These are phyloP conservation scores for Rhombomys opimus DNA, from an alignment of 2,113 vertebrate genomes.

Conservation along the genomic window DNA sequence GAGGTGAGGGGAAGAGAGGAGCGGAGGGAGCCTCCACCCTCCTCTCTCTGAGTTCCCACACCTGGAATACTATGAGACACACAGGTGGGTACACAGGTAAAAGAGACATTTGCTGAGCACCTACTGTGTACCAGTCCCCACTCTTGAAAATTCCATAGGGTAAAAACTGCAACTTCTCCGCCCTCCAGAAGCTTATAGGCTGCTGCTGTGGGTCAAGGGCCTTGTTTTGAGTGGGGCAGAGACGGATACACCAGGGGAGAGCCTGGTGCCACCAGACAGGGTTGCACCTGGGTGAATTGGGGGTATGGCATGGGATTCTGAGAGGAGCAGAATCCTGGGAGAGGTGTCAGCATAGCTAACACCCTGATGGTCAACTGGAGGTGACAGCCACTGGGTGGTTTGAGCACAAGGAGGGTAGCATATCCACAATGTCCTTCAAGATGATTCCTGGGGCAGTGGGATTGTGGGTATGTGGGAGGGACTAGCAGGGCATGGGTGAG, in stretches of 20 bases:
- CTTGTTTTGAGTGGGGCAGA: background rate
- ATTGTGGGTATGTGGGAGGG: background rate
- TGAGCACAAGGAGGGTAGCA: background rate
- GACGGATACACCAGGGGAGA: background rate
- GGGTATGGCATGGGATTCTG: background rate
- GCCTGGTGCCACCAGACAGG: background rate
- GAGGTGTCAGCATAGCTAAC: background rate
- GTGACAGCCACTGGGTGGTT: background rate
- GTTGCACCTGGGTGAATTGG: background rate
- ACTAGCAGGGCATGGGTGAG: accelerated
- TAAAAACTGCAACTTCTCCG: accelerated
- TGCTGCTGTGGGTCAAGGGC: background rate
- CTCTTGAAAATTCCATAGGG: background rate
- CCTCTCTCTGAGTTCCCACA: accelerated
- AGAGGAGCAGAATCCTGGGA: background rate
- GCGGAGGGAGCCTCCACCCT: too few relatives aligned
- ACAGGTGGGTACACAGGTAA: accelerated
- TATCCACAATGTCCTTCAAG: background rate
- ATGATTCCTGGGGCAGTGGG: background rate
- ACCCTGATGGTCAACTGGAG: background rate
- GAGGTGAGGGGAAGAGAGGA: too few relatives aligned
- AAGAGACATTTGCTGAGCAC: background rate
- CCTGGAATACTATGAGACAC: background rate
- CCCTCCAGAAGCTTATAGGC: background rate
- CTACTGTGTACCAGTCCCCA: background rate